Evolutionary conservation across 2,888 invertebrate genomes (phyloP), one percentile per base, ranked within the genome.

Genomic region (Pseudolycoriella hygida): DNA sequence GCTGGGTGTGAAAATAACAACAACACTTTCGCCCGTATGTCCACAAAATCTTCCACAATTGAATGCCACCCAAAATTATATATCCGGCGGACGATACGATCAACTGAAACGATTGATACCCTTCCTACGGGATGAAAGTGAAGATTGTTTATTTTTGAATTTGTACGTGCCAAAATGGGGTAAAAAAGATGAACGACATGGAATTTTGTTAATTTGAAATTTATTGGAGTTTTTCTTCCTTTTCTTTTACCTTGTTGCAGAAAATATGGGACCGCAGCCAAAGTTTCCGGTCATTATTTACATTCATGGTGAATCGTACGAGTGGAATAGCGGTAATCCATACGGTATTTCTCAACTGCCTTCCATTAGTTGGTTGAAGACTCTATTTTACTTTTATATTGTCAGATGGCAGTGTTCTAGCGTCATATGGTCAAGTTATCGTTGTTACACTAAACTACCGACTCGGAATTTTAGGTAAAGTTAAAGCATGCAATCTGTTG

Each of bases 271-370:
- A 1, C 57, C 67, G 49, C 51, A 65, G 1, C 71, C 71, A 52
- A 77, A 73, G 55, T 77, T 77, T 60, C 86, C 92, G 0, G 88
- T 93, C 1, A 74, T 94, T 60, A 84, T 94, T 42, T 92, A 88
- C 64, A 79, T 96, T 50, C 93, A 93, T 56, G 94, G 93, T 0
- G 94, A 94, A 61, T 90, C 90, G 1, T 94, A 88, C 63, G 92
- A 93, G 59, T 94, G 92, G 86, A 92, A 92, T 60, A 88, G 93
- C 20, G 97, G 96, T 49, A 96, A 96, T 66, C 84, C 93, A 0
- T 97, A 96, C 65, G 25, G 25, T 25, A n/a, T n/a, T n/a, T n/a
- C n/a, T n/a, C n/a, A n/a, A n/a, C n/a, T n/a, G n/a, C n/a, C n/a
- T n/a, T n/a, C n/a, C n/a, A n/a, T n/a, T n/a, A n/a, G n/a, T n/a